Base-by-base conservation (phyloP, 2,888 invertebrate genomes). In the Silvanus unidentatus region DNA sequence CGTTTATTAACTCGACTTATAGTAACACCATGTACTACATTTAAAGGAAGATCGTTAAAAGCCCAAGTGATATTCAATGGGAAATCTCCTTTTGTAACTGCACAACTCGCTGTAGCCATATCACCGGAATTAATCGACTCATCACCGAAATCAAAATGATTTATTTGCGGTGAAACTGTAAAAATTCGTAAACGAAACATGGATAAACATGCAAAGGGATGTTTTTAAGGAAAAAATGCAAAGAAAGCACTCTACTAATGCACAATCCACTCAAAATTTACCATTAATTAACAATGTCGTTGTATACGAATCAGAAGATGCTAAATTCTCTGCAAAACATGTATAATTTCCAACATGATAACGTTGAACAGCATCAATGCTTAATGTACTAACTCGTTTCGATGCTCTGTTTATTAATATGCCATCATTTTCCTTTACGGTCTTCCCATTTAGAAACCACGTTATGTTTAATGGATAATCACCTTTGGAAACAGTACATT, bases 271-370 rank as follows among this genome's bases (percentile, higher is more conserved):
- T 5, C 5, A 32, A 41, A 32, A 32, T 13, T 15, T 41, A 87
- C 87, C 87, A 69, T 86, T 84, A 54, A 88, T 86, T 67, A 79
- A 79, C 55, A 88, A 75, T 64, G 78, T 77, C 51, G 86, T 81
- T 45, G 83, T 79, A 65, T 83, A 80, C 58, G 79, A 79, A 57
- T 79, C 77, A 51, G 73, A 72, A 59, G 87, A 89, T 46, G 86
- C 88, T 56, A 76, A 76, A 72, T 88, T 89, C 71, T 80, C 78
- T 44, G 84, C 86, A 55, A 65, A 60, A 53, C 77, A 79, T 9
- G 75, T 73, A 56, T 76, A 77, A 44, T 72, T 69, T 14, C 78
- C 78, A 35, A 70, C 66, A 54, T 77, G 76, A 16, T 66, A 63
- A 12, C 73, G 73, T 47, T 71, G 67, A 1, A 75, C 74, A 10